A percentile compares a stretch with the other conserved stretches of the same genome.
Conservation (phyloP, 2,113 vertebrate genomes). For the Scophthalmus maximus region DNA sequence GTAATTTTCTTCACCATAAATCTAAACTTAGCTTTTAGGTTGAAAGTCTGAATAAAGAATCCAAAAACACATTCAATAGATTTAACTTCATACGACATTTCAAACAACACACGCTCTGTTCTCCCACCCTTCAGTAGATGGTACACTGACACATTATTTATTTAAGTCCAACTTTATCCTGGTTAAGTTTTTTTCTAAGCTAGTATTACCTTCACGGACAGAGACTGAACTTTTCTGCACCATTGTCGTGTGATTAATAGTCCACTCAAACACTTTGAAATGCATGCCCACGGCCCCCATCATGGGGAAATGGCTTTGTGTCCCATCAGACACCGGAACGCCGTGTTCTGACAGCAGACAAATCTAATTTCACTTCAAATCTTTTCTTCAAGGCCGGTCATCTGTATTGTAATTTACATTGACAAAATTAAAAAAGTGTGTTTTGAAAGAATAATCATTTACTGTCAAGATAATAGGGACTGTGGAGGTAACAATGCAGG, state of each 20-base stretch:
- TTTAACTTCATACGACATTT: slow-evolving; percentile 26
- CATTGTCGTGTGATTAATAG: slow-evolving; percentile 34
- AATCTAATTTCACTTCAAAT: slow-evolving; percentile 29
- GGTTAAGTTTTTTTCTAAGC: background rate
- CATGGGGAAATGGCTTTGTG: slow-evolving; percentile 21
- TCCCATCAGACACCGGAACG: slow-evolving; percentile 8
- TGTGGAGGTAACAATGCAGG: background rate
- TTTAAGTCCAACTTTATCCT: slow-evolving; percentile 4
- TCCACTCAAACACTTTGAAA: slow-evolving; percentile 27
- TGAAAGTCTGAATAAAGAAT: slow-evolving; percentile 17
- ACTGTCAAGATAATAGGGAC: background rate
- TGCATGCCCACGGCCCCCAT: slow-evolving; percentile 11
- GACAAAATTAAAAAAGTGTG: slow-evolving; percentile 12
- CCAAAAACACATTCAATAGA: slow-evolving; percentile 1
- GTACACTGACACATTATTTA: background rate
- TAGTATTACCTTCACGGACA: slow-evolving; percentile 3
- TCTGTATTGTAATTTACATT: slow-evolving; percentile 15
- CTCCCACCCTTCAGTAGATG: background rate
- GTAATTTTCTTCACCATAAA: background rate
- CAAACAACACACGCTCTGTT: slow-evolving; percentile 1
- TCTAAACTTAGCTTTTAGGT: slow-evolving; percentile 10
- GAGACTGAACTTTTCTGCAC: slow-evolving; percentile 22
- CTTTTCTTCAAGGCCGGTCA: slow-evolving; percentile 23
- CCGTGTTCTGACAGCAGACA: slow-evolving; percentile 27
- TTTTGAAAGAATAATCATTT: slow-evolving; percentile 12